Percentiles rank a stretch among this genome's conserved stretches.
phyloP scores from a whole-genome alignment of 1,140 invertebrate species.

The Pollicipes pollicipes region DNA sequence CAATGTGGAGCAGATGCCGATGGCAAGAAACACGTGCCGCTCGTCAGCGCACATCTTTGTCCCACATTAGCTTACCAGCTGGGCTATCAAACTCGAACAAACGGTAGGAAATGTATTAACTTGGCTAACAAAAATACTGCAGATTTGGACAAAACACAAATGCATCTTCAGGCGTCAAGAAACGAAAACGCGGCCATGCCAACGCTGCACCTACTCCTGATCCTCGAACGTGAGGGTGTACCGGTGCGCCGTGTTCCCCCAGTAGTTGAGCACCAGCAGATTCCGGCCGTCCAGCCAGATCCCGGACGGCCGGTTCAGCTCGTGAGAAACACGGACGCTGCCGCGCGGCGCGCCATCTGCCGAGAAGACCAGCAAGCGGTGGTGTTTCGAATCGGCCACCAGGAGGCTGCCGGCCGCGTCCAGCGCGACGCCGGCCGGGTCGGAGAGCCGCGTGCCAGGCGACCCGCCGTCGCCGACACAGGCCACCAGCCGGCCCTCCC shows the following conservation, averaged over 20 bases:
- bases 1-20: too few species aligned
- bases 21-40: too few species aligned
- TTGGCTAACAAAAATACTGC: not conserved
- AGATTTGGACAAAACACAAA: not conserved
- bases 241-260: not conserved
- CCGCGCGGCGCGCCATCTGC: not conserved
- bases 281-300: not conserved
- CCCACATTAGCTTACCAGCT: too few species aligned
- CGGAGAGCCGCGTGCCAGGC: not conserved
- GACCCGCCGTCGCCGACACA: not conserved
- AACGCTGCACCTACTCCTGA: not conserved
- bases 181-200: too few species aligned
- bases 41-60: too few species aligned
- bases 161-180: too few species aligned
- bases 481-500: not conserved
- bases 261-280: not conserved
- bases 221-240: not conserved
- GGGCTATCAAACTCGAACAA: too few species aligned
- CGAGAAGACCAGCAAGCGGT: not conserved
- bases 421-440: not conserved
- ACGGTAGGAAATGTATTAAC: not conserved
- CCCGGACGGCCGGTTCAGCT: not conserved
- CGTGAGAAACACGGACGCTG: not conserved
- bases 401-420: not conserved
- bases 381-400: not conserved